phyloP scores from a whole-genome alignment of 2,888 invertebrate genomes.

The Drosophila dives region DNA sequence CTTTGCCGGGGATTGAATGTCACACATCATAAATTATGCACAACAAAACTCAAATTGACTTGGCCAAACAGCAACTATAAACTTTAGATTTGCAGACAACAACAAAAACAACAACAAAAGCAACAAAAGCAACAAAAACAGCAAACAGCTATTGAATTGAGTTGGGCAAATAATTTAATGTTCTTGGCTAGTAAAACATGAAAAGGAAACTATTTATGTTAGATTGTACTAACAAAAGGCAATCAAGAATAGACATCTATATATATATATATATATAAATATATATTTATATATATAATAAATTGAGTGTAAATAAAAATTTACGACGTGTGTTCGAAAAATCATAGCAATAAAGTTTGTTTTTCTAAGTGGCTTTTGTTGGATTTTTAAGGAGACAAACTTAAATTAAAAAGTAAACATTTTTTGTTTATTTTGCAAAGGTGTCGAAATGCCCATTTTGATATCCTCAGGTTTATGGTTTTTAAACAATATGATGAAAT shows the following conservation, averaged over 20 bases:
- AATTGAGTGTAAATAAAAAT: neutral
- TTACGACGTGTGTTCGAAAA: neutral
- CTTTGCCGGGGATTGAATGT: constrained; percentile 75
- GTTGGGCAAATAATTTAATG: constrained; percentile 50
- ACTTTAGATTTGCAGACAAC: constrained; percentile 39
- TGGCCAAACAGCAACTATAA: constrained; percentile 50
- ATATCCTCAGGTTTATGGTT: neutral
- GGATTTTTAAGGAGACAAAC: neutral
- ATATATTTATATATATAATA: neutral
- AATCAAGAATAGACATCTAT: neutral
- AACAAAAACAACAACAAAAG: constrained; percentile 10
- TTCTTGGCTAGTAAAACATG: constrained; percentile 15
- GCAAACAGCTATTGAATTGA: constrained; percentile 2
- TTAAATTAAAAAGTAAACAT: neutral
- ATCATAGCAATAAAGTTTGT: neutral
- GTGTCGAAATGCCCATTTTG: neutral
- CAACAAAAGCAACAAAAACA: constrained; percentile 12
- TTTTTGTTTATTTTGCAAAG: neutral
- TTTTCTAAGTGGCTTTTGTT: neutral
- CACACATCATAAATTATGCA: constrained; percentile 82
- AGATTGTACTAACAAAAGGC: neutral
- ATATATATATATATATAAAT: neutral
- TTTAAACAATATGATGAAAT: neutral
- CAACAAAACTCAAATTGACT: constrained; percentile 72
- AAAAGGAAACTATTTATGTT: neutral